Conservation (phyloP, 2,797 vertebrate genomes). For the Poeciliopsis paucimaculata region DNA sequence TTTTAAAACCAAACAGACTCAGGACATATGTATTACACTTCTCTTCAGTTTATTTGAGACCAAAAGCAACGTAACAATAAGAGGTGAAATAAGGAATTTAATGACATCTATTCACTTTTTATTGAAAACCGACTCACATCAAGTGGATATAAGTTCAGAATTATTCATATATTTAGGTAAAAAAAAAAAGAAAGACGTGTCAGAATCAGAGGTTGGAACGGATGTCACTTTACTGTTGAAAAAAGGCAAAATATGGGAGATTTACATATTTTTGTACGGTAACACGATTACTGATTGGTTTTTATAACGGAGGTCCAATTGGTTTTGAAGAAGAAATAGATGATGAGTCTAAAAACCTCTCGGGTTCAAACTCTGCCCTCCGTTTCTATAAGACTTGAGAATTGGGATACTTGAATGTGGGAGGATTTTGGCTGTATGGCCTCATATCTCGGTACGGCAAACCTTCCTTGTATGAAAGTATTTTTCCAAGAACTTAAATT, state of each 20-base stretch:
- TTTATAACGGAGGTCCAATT: background rate
- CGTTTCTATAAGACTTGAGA: background rate
- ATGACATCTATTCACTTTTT: background rate
- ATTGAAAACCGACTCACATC: background rate
- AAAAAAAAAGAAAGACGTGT: background rate
- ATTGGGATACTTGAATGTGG: background rate
- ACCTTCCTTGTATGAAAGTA: background rate
- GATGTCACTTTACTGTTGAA: background rate
- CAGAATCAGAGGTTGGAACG: background rate
- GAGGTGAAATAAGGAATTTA: background rate
- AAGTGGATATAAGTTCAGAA: background rate
- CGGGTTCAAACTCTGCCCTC: background rate
- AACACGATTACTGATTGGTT: background rate
- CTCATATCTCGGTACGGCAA: background rate
- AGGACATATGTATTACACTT: background rate
- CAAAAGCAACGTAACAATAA: background rate
- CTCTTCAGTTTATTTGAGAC: background rate
- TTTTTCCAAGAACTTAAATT: background rate
- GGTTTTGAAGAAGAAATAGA: background rate
- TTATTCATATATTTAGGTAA: background rate
- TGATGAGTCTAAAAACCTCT: background rate
- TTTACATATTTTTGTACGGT: background rate
- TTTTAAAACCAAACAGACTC: background rate
- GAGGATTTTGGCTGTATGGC: background rate
- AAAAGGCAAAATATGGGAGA: background rate